phyloP scores from a whole-genome alignment of 2,888 invertebrate genomes.

The Itoplectis maculator region DNA sequence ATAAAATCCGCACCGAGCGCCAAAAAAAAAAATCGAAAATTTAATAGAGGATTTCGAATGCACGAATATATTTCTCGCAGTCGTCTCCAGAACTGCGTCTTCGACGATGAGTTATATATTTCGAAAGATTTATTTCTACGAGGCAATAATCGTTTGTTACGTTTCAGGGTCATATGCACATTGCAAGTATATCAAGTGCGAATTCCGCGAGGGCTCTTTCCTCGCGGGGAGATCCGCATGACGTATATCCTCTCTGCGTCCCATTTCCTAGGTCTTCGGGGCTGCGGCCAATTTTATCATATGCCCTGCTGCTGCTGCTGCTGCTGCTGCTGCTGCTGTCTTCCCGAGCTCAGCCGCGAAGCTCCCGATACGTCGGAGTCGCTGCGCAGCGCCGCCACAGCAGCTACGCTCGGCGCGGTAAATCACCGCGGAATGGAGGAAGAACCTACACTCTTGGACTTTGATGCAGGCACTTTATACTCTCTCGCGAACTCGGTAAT shows the following conservation, averaged over 20 bases:
- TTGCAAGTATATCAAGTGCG: background rate
- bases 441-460: slow-evolving; percentile 52
- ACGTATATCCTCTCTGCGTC: slow-evolving; percentile 1
- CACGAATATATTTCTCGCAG: too few relatives aligned
- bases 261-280: slow-evolving; percentile 2
- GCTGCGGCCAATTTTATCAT: slow-evolving; percentile 23
- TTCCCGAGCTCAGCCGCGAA: background rate
- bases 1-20: too few relatives aligned
- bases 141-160: background rate
- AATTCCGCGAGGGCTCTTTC: background rate
- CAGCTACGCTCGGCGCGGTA: slow-evolving; percentile 23
- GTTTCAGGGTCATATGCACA: slow-evolving; percentile 5
- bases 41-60: too few relatives aligned
- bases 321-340: too few relatives aligned
- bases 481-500: slow-evolving; percentile 43
- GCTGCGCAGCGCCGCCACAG: background rate
- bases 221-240: background rate
- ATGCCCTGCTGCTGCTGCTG: too few relatives aligned
- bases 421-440: slow-evolving; percentile 40
- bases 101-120: background rate
- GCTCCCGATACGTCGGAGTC: slow-evolving; percentile 13
- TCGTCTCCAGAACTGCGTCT: background rate
- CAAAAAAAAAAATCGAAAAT: too few relatives aligned
- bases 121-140: background rate
- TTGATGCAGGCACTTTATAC: slow-evolving; percentile 46